These are phyloP conservation scores for Callorhinus ursinus DNA, from an alignment of 2,113 vertebrate species.

Conservation along the genomic window DNA sequence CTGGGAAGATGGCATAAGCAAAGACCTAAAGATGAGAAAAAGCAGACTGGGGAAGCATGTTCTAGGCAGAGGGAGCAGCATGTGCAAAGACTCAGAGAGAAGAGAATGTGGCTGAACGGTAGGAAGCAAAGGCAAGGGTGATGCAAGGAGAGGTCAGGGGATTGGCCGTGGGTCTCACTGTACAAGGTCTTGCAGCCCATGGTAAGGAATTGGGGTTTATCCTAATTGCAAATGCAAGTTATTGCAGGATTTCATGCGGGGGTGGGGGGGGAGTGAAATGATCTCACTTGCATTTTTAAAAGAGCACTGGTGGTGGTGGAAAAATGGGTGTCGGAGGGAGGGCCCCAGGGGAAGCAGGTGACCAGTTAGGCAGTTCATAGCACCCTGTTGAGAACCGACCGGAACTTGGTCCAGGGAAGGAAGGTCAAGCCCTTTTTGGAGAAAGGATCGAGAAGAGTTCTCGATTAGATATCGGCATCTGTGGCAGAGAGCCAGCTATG, in stretches of 20 bases:
- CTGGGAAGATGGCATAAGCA: background rate
- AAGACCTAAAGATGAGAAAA: background rate
- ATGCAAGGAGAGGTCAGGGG: background rate
- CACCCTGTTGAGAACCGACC: background rate
- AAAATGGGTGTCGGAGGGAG: background rate
- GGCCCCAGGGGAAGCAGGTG: background rate
- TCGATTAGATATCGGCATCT: background rate
- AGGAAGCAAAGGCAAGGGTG: background rate
- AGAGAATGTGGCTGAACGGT: background rate
- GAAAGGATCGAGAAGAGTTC: background rate
- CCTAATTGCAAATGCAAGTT: background rate
- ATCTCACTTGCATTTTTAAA: slow-evolving; percentile 13
- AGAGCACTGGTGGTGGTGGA: background rate
- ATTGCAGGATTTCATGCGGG: background rate
- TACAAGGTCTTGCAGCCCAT: background rate
- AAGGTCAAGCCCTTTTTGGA: slow-evolving; percentile 32
- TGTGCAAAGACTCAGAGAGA: background rate
- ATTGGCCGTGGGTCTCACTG: background rate
- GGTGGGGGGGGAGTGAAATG: background rate
- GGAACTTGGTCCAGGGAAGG: slow-evolving; percentile 25
- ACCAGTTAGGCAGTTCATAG: background rate
- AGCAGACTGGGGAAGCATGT: background rate
- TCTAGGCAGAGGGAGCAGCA: background rate
- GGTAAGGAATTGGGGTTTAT: background rate
- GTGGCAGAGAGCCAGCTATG: background rate